Evolutionary conservation across 2,797 vertebrate genomes (phyloP).

Genomic region (Phataginus tricuspis): DNA sequence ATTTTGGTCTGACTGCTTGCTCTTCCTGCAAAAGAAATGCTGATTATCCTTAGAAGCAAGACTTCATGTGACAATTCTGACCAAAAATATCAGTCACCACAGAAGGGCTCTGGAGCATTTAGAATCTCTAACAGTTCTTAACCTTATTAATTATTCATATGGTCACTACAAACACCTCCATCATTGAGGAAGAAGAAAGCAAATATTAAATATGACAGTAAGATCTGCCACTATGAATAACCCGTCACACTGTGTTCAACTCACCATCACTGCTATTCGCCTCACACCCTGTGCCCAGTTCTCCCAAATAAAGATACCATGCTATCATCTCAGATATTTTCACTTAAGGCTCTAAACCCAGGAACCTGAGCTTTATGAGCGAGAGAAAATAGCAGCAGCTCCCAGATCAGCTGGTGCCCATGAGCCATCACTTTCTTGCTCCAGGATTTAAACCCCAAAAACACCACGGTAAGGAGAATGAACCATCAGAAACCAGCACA

Average conservation of each 20-base stretch:
- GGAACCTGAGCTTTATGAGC: constrained; percentile 16
- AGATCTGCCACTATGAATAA: not conserved
- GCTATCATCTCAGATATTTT: not conserved
- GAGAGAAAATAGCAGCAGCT: not conserved
- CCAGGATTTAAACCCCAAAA: not conserved
- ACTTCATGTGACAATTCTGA: not conserved
- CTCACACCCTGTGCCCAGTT: not conserved
- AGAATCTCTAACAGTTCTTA: not conserved
- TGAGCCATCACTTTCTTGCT: not conserved
- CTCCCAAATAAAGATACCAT: not conserved
- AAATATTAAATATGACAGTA: not conserved
- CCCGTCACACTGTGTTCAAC: not conserved
- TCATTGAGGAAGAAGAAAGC: not conserved
- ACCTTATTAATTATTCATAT: not conserved
- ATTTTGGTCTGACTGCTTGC: constrained; percentile 86
- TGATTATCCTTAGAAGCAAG: constrained; percentile 17
- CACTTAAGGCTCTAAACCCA: not conserved
- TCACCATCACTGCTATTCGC: not conserved
- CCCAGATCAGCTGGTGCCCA: not conserved
- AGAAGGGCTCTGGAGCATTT: not conserved
- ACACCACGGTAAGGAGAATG: not conserved
- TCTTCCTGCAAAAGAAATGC: constrained; percentile 83
- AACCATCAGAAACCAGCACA: not conserved
- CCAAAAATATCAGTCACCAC: not conserved
- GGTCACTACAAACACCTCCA: not conserved